Base-by-base conservation (phyloP, 1,140 invertebrate species). In the Scaptomyza graminum region DNA sequence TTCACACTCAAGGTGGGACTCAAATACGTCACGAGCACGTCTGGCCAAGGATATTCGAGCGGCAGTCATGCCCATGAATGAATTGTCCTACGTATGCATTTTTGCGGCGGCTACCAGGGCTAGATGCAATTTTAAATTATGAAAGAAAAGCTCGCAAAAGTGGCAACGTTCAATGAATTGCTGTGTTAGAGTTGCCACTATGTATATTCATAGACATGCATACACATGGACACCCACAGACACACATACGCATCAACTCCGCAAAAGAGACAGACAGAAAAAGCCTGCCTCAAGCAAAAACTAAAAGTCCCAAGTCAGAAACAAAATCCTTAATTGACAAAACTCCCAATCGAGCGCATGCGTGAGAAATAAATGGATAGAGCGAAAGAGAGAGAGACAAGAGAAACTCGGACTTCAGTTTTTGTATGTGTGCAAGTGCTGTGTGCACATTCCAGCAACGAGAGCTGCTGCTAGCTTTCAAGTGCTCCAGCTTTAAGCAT, bases 221-320 rank as follows among this genome's bases (percentile, higher is more conserved):
- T n/a, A 50, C 15, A 18, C 3, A 12, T 18, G 18, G 3, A 11
- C 18, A 25, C 8, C 41, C n/a, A 34, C 49, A 31, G 2, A 43
- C 9, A 54, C n/a, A 37, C 37, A 68, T 9, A 9, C 25, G 59
- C 55, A 68, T 50, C 34, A 68, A 73, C 64, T 73, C 43, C 55
- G 11, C 28, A 18, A 37, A 43, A 56, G 16, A 49, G 61, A 59
- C 25, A 51, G 46, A 50, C 5, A 39, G 25, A 37, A 31, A 73
- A 39, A 83, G 79, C 76, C 83, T 88, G 83, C 83, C 83, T 71
- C 83, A 88, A 88, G 84, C 84, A 60, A 61, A 89, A 88, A 89
- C 68, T 83, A 83, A 89, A 83, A 89, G 83, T 87, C 62, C 74
- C 44, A 49, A 71, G 74, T 78, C 77, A 87, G 34, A 15, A 61